Evolutionary conservation across 2,797 vertebrate species (phyloP).

Genomic region (Lates japonicus): DNA sequence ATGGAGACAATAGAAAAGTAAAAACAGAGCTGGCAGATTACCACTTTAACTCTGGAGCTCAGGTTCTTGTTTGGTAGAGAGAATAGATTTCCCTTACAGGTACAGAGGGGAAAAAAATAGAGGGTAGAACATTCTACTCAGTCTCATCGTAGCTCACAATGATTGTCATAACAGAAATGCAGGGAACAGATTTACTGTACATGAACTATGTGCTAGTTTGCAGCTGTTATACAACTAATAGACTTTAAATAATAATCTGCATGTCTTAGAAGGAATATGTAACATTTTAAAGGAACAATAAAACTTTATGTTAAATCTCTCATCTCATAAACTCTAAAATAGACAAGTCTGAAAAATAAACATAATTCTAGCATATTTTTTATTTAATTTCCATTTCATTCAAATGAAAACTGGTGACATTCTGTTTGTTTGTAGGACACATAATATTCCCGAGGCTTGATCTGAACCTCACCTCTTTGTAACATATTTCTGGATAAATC

Average conservation of each 20-base stretch:
- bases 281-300: conserved; percentile 66
- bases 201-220: conserved; percentile 29
- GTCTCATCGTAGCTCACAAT: conserved; percentile 43
- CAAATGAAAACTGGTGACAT: conserved; percentile 71
- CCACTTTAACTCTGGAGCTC: conserved; percentile 17
- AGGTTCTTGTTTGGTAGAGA: not conserved
- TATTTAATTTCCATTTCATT: conserved; percentile 36
- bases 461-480: conserved; percentile 24
- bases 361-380: conserved; percentile 55
- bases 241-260: conserved; percentile 62
- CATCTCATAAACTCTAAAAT: conserved; percentile 76
- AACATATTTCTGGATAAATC: conserved; percentile 46
- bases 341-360: conserved; percentile 76
- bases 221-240: conserved; percentile 46
- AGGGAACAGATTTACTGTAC: conserved; percentile 34
- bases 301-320: conserved; percentile 74
- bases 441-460: conserved; percentile 24
- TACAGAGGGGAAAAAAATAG: not conserved
- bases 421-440: conserved; percentile 68
- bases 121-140: conserved; percentile 35
- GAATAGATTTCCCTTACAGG: conserved; percentile 34
- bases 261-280: conserved; percentile 52
- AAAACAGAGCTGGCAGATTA: conserved; percentile 22
- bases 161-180: conserved; percentile 74
- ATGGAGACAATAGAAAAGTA: conserved; percentile 11